Conservation (phyloP, 2,888 invertebrate genomes). For the Parnassius orleans region DNA sequence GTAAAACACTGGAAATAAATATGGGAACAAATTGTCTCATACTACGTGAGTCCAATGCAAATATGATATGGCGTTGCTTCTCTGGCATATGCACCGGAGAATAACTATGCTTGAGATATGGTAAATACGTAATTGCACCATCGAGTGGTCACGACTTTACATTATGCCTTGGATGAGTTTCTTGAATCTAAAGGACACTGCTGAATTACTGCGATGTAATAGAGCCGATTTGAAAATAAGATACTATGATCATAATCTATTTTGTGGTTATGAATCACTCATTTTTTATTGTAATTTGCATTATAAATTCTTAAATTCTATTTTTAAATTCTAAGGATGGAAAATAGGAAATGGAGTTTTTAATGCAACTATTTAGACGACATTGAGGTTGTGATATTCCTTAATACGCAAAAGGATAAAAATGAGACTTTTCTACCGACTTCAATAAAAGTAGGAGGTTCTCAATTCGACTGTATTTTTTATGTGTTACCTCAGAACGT, state of each 20-base stretch:
- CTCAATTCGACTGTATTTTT: too few relatives aligned
- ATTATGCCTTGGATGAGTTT: slow-evolving; percentile 35
- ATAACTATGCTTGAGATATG: slow-evolving; percentile 36
- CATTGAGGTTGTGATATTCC: too few relatives aligned
- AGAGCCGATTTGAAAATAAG: slow-evolving; percentile 22
- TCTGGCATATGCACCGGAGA: slow-evolving; percentile 45
- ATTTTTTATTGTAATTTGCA: background rate
- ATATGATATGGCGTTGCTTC: slow-evolving; percentile 35
- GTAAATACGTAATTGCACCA: slow-evolving; percentile 50
- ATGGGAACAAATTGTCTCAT: slow-evolving; percentile 41
- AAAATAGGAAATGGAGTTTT: background rate
- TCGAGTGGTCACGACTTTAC: slow-evolving; percentile 42
- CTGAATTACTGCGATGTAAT: slow-evolving; percentile 20
- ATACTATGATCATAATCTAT: slow-evolving; percentile 11
- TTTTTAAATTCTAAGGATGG: too few relatives aligned
- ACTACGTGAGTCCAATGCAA: slow-evolving; percentile 46
- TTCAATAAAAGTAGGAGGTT: too few relatives aligned
- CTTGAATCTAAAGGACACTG: slow-evolving; percentile 32
- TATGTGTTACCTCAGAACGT: too few relatives aligned
- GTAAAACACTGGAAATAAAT: slow-evolving; percentile 30
- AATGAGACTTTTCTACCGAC: too few relatives aligned
- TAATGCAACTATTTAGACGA: too few relatives aligned
- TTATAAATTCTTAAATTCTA: too few relatives aligned
- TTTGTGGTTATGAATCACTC: slow-evolving; percentile 28
- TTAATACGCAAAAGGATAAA: too few relatives aligned